phyloP scores from a whole-genome alignment of 1,140 invertebrate species.

The Mizuhopecten yessoensis region DNA sequence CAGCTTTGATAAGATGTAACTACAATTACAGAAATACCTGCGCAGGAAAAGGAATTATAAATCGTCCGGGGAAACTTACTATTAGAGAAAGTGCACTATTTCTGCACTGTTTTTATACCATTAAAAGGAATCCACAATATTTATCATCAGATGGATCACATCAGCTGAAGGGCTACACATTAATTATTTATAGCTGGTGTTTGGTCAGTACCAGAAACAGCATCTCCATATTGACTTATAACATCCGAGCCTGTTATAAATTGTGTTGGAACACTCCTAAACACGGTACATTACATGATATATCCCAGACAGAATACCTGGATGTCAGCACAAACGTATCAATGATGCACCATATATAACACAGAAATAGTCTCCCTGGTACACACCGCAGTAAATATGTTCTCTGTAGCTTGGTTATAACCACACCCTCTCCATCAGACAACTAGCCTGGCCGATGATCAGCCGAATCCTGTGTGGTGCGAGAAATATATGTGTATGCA shows the following conservation, averaged over 20 bases:
- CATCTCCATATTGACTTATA: constrained; percentile 26
- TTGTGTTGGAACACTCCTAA: neutral
- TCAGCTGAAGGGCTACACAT: neutral
- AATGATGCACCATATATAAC: neutral
- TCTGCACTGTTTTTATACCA: neutral
- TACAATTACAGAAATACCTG: neutral
- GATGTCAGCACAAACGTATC: constrained; percentile 14
- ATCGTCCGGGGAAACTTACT: neutral
- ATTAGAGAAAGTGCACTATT: neutral
- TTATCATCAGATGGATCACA: constrained; percentile 16
- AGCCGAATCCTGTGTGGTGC: neutral
- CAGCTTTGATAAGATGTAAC: neutral
- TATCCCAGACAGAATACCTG: constrained; percentile 8
- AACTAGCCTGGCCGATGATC: neutral
- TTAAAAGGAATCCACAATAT: neutral
- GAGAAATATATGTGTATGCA: neutral
- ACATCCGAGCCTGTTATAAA: neutral
- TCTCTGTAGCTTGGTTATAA: neutral
- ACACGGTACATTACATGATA: neutral
- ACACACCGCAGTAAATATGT: too few relatives aligned
- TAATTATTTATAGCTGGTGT: constrained; percentile 9
- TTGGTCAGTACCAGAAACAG: neutral
- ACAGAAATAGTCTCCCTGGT: neutral
- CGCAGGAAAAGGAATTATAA: neutral
- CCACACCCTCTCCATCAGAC: neutral